A percentile compares a stretch with the other conserved stretches of the same genome.
Conservation (phyloP, 2,113 vertebrate species). For the Microtus pennsylvanicus region DNA sequence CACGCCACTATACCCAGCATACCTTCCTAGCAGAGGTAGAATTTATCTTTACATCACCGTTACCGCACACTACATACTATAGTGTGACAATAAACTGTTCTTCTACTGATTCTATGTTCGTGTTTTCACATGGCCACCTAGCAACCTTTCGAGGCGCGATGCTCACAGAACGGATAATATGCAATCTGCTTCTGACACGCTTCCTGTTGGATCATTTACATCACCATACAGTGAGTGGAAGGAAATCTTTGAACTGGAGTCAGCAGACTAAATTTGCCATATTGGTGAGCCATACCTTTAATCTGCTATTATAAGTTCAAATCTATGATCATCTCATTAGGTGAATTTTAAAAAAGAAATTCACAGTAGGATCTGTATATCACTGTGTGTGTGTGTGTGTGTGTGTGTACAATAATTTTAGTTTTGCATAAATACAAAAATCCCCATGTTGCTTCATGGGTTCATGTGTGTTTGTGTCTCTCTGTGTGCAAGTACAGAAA, state of each 20-base stretch:
- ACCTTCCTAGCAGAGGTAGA: too few relatives aligned
- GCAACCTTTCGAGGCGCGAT: not conserved
- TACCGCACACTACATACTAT: not conserved
- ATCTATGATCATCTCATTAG: not conserved
- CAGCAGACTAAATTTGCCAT: not conserved
- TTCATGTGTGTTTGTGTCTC: not conserved
- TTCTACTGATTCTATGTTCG: not conserved
- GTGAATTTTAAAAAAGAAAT: slow-evolving; percentile 10
- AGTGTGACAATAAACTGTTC: too few relatives aligned
- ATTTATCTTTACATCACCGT: not conserved
- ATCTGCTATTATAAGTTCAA: not conserved
- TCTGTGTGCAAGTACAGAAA: not conserved
- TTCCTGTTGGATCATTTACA: too few relatives aligned
- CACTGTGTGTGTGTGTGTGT: not conserved
- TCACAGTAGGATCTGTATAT: not conserved
- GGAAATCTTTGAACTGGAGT: not conserved
- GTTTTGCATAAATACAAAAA: not conserved
- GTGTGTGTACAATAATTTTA: not conserved
- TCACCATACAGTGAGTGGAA: not conserved
- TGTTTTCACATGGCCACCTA: not conserved
- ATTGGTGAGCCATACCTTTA: not conserved
- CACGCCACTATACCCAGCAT: not conserved
- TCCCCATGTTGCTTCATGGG: not conserved
- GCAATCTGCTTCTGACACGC: not conserved
- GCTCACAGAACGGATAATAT: too few relatives aligned